phyloP scores from a whole-genome alignment of 2,113 vertebrate species.

The Sinocyclocheilus rhinocerous region DNA sequence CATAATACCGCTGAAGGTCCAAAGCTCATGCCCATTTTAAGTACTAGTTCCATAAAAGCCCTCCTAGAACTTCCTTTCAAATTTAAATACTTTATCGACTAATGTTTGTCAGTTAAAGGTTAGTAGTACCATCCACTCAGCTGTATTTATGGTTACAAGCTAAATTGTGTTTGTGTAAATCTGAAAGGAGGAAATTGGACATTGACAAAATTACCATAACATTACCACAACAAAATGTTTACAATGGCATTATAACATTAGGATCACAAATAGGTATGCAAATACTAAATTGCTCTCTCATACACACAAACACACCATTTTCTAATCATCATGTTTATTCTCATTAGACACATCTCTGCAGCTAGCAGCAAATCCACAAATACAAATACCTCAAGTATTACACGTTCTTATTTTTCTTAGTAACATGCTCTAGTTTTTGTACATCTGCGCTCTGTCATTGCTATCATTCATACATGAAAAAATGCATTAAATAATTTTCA shows the following conservation, averaged over 20 bases:
- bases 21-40: background rate
- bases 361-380: background rate
- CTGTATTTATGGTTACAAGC: background rate
- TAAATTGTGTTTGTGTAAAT: background rate
- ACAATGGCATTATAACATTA: background rate
- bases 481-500: background rate
- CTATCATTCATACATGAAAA: background rate
- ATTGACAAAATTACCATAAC: constrained; percentile 13
- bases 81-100: background rate
- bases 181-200: background rate
- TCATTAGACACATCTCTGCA: background rate
- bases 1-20: background rate
- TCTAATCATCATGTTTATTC: background rate
- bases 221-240: background rate
- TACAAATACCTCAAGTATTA: background rate
- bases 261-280: background rate
- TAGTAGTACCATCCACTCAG: no score
- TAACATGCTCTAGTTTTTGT: background rate
- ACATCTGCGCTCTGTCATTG: background rate
- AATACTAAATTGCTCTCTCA: background rate
- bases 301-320: background rate
- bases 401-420: background rate
- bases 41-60: background rate
- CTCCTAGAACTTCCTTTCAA: background rate
- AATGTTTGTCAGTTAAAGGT: background rate